Conservation (phyloP, 2,888 invertebrate species). For the Aphrophora alni region DNA sequence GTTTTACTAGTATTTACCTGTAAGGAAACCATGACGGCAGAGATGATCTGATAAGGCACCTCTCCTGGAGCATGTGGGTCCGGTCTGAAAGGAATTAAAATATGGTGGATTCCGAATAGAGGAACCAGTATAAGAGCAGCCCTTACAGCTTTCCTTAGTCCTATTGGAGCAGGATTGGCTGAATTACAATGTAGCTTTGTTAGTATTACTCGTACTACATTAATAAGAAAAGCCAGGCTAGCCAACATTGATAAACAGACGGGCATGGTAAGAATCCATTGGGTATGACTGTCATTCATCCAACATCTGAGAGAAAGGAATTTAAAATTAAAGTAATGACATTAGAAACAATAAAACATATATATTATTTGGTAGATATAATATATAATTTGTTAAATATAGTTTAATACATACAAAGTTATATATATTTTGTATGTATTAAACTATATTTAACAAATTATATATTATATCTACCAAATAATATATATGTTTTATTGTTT, state of each 20-base stretch:
- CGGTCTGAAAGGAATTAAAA: constrained; percentile 85
- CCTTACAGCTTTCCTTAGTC: constrained; percentile 68
- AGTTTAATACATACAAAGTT: too few relatives aligned
- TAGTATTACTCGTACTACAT: constrained; percentile 86
- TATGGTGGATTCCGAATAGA: constrained; percentile 87
- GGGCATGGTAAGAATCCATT: constrained; percentile 76
- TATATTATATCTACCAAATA: too few relatives aligned
- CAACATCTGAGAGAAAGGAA: constrained; percentile 66
- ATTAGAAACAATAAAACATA: too few relatives aligned
- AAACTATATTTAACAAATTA: too few relatives aligned
- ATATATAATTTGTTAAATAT: too few relatives aligned
- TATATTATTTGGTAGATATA: too few relatives aligned
- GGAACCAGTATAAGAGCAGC: constrained; percentile 91
- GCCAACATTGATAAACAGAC: constrained; percentile 81
- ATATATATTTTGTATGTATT: too few relatives aligned
- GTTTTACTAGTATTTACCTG: too few relatives aligned
- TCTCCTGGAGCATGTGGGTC: constrained; percentile 71
- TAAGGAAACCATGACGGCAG: constrained; percentile 86
- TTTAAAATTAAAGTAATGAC: too few relatives aligned
- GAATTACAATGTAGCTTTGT: constrained; percentile 76
- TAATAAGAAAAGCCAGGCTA: constrained; percentile 85
- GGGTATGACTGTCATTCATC: constrained; percentile 73
- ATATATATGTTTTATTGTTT: too few relatives aligned
- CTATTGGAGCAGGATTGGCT: constrained; percentile 63
- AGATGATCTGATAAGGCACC: constrained; percentile 80